Conservation (phyloP, 2,113 vertebrate genomes). For the Carassius carassius region DNA sequence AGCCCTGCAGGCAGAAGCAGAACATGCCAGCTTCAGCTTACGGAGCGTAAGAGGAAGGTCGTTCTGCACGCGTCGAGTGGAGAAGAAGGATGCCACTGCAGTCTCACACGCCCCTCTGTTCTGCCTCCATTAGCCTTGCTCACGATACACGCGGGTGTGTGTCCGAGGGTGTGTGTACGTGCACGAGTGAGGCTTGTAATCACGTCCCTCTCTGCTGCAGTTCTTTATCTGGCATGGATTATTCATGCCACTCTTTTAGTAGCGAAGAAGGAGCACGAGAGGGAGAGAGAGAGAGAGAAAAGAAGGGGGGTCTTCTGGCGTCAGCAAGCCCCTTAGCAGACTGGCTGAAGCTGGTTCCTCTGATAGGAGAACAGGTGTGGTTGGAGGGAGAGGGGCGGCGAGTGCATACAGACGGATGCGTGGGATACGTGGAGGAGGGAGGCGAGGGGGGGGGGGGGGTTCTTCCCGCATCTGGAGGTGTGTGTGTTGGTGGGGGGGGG, state of each 20-base stretch:
- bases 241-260: conserved; percentile 54
- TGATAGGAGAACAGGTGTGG: conserved; percentile 42
- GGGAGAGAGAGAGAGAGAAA: not conserved
- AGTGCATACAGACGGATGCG: not conserved
- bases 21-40: conserved; percentile 78
- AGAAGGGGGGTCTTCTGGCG: conserved; percentile 28
- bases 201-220: conserved; percentile 48
- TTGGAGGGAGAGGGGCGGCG: not conserved
- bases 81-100: conserved; percentile 36
- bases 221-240: conserved; percentile 50
- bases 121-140: conserved; percentile 58
- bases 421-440: conserved; percentile 39
- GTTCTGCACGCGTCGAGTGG: not conserved
- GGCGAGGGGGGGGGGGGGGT: conserved; percentile 6
- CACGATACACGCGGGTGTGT: conserved; percentile 52
- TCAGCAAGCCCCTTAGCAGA: conserved; percentile 49
- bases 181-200: conserved; percentile 16
- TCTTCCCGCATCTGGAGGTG: conserved; percentile 44
- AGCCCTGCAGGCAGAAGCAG: conserved; percentile 95
- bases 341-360: conserved; percentile 48
- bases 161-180: conserved; percentile 25
- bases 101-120: conserved; percentile 46
- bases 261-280: conserved; percentile 27
- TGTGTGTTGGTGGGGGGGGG: no score
- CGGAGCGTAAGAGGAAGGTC: not conserved